Percentiles rank a stretch among this genome's conserved stretches.
phyloP scores from a whole-genome alignment of 37 sponge, comb jelly and placozoan genomes.

The Beroe forskalii region DNA sequence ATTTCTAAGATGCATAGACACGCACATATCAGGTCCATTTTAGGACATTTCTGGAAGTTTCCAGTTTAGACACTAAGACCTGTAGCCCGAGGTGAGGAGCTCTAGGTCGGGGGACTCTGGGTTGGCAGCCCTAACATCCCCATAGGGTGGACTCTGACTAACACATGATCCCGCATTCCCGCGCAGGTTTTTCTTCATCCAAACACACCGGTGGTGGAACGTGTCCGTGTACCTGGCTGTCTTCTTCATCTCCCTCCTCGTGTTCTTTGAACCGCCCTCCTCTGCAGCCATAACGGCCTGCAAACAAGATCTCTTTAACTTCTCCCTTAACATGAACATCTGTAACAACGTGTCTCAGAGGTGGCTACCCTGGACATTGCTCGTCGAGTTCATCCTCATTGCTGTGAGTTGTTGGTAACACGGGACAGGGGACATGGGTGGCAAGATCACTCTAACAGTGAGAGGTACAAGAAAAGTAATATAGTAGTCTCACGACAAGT shows the following conservation, averaged over 20 bases:
- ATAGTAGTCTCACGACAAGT: too few relatives aligned
- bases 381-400: constrained; percentile 17
- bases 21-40: too few relatives aligned
- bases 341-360: neutral
- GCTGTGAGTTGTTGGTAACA: neutral
- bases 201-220: constrained; percentile 55
- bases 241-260: constrained; percentile 20
- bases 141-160: too few relatives aligned
- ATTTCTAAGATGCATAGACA: too few relatives aligned
- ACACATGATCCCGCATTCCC: neutral
- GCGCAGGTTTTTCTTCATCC: constrained; percentile 23
- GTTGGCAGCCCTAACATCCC: too few relatives aligned
- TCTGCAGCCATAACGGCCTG: constrained; percentile 56
- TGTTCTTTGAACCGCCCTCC: constrained; percentile 48
- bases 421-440: too few relatives aligned
- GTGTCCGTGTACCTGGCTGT: neutral
- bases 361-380: constrained; percentile 32
- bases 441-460: too few relatives aligned
- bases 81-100: too few relatives aligned
- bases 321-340: neutral
- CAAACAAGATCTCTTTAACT: neutral
- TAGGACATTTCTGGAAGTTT: too few relatives aligned
- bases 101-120: too few relatives aligned
- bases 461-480: too few relatives aligned
- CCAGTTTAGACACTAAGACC: too few relatives aligned